phyloP scores from a whole-genome alignment of 92 coral and sea anemone genomes.

The Nematostella vectensis region DNA sequence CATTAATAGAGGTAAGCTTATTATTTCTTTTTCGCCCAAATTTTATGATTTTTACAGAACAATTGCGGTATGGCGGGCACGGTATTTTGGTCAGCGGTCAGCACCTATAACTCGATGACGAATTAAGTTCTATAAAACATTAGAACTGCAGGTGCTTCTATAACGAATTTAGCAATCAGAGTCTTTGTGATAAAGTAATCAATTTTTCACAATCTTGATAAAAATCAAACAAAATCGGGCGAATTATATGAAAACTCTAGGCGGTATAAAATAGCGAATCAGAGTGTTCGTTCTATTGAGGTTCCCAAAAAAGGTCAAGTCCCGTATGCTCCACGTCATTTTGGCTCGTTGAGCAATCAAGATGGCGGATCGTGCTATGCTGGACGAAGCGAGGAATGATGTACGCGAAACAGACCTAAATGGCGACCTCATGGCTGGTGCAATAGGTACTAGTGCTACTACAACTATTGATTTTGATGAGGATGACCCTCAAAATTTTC shows the following conservation, averaged over 20 bases:
- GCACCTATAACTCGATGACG: too few species aligned
- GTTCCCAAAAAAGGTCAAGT: conserved; percentile 1
- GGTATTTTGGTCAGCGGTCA: too few species aligned
- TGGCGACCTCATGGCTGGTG: conserved; percentile 88
- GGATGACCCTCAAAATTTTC: conserved; percentile 65
- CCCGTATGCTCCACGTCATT: conserved; percentile 69
- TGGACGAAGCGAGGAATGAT: conserved; percentile 20
- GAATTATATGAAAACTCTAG: too few species aligned
- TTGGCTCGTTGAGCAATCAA: conserved; percentile 19
- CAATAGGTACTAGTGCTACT: conserved; percentile 79
- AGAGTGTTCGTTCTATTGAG: conserved; percentile 6
- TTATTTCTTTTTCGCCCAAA: neutral
- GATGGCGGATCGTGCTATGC: conserved; percentile 36
- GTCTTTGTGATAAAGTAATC: too few species aligned
- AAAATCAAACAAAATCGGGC: too few species aligned
- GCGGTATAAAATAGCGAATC: conserved; percentile 19
- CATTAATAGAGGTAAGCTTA: conserved; percentile 7
- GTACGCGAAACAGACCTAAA: conserved; percentile 95
- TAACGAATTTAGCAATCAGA: too few species aligned
- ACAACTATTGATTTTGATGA: conserved; percentile 73
- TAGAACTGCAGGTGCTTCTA: too few species aligned
- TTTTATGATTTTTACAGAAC: neutral
- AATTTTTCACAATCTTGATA: too few species aligned
- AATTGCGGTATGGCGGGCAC: too few species aligned
- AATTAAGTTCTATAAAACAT: too few species aligned